Evolutionary conservation across 1,140 invertebrate species (phyloP), one percentile per base, ranked within the genome.

Genomic region (Spodoptera litura): DNA sequence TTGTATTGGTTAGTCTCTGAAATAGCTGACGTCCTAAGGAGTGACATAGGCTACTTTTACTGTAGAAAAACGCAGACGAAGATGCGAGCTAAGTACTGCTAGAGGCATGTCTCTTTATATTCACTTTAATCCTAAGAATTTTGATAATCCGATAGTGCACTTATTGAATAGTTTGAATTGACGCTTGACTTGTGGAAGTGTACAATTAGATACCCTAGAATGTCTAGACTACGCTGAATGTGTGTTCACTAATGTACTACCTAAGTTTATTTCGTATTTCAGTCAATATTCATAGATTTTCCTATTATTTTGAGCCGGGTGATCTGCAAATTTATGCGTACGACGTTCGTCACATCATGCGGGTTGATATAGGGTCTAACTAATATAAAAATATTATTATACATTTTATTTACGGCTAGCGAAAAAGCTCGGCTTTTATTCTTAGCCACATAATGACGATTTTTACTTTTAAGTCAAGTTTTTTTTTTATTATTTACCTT

Each of bases 81-180:
- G 20, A 20, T 20, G 20, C 20, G 20, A 31, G 10, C 11, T 35
- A 31, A 12, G 2, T 59, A 31, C 5, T 11, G 25, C 53, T 53
- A 35, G 59, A 75, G 59, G 49, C 73, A 25, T 75, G 58, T 62
- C 20, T 51, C 25, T 35, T 61, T 12, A 31, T 59, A 73, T 66
- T 64, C 49, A 72, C 58, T 72, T 31, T 80, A 58, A 53, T 70
- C 53, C 20, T 78, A 78, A 79, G 44, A 61, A 44, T 78, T 80
- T 76, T 78, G 81, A 78, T 78, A 81, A 76, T 80, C 85, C 82
- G 79, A 87, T 85, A 85, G 83, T 87, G 85, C 85, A 87, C 85
- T 87, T 87, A 87, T 83, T 78, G 83, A 83, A 82, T 87, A 84
- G 82, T 78, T 80, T 79, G 64, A 66, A 80, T 68, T 58, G 49